A percentile compares a stretch with the other conserved stretches of the same genome.
phyloP scores from a whole-genome alignment of 2,113 vertebrate genomes.

The Prionailurus viverrinus region DNA sequence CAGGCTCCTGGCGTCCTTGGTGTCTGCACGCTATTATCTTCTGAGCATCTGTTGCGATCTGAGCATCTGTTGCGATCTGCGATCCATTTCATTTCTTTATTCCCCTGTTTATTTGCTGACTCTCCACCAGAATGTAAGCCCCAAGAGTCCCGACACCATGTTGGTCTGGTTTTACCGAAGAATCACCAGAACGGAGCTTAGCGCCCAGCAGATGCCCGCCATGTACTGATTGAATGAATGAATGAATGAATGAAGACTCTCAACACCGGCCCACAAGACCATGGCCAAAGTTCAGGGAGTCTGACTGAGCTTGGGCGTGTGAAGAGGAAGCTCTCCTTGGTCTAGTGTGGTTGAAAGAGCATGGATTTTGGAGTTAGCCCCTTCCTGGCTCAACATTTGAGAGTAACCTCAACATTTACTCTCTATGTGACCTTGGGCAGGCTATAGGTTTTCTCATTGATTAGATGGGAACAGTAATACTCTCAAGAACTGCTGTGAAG shows the following conservation, averaged over 20 bases:
- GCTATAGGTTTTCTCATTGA: not conserved
- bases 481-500: not conserved
- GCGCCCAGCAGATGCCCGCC: not conserved
- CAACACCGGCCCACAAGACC: not conserved
- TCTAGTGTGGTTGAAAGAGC: not conserved
- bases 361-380: not conserved
- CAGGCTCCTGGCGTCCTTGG: not conserved
- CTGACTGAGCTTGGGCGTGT: not conserved
- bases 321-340: not conserved
- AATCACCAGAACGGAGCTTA: not conserved
- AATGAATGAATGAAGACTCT: not conserved
- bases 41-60: not conserved
- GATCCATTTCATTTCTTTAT: not conserved
- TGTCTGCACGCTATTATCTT: conserved; percentile 15
- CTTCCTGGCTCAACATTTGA: not conserved
- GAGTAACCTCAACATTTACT: not conserved
- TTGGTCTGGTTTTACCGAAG: not conserved
- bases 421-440: not conserved
- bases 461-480: not conserved
- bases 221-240: not conserved
- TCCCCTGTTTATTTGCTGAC: conserved; percentile 36
- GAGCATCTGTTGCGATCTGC: not conserved
- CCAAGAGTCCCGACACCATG: not conserved
- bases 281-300: not conserved
- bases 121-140: not conserved